These are phyloP conservation scores for Crotalus adamanteus DNA, from an alignment of 2,797 vertebrate genomes.

Conservation along the genomic window DNA sequence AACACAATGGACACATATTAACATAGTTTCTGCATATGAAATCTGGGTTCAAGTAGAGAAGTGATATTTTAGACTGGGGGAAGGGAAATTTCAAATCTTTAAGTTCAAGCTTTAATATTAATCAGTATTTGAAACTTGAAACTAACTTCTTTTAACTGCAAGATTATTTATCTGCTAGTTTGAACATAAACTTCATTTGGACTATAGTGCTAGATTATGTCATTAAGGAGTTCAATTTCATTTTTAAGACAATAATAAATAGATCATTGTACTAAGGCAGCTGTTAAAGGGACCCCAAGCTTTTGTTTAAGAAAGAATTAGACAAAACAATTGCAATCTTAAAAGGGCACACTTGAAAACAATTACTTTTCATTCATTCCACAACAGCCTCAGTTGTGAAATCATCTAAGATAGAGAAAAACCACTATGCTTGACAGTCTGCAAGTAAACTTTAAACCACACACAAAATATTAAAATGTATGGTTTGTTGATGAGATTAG, in stretches of 20 bases:
- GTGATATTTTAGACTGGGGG: constrained; percentile 17
- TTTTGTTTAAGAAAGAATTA: constrained; percentile 81
- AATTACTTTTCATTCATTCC: constrained; percentile 82
- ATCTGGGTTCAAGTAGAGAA: constrained; percentile 46
- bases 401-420: constrained; percentile 73
- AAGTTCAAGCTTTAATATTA: constrained; percentile 52
- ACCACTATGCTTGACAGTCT: constrained; percentile 55
- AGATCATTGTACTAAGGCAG: constrained; percentile 80
- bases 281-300: constrained; percentile 81
- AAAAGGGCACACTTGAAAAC: constrained; percentile 85
- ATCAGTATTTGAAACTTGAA: constrained; percentile 50
- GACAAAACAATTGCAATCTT: constrained; percentile 85
- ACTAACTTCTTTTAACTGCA: constrained; percentile 66
- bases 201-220: constrained; percentile 74
- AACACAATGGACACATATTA: constrained; percentile 47
- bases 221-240: constrained; percentile 81
- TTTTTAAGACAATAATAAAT: constrained; percentile 80
- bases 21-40: constrained; percentile 47
- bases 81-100: constrained; percentile 42
- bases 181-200: constrained; percentile 70
- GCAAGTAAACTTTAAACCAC: constrained; percentile 52
- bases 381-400: constrained; percentile 80
- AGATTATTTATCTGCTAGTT: constrained; percentile 71
- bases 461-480: constrained; percentile 44
- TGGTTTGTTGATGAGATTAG: constrained; percentile 40